Evolutionary conservation across 2,797 vertebrate species (phyloP).

Genomic region (Pelobates cultripes): DNA sequence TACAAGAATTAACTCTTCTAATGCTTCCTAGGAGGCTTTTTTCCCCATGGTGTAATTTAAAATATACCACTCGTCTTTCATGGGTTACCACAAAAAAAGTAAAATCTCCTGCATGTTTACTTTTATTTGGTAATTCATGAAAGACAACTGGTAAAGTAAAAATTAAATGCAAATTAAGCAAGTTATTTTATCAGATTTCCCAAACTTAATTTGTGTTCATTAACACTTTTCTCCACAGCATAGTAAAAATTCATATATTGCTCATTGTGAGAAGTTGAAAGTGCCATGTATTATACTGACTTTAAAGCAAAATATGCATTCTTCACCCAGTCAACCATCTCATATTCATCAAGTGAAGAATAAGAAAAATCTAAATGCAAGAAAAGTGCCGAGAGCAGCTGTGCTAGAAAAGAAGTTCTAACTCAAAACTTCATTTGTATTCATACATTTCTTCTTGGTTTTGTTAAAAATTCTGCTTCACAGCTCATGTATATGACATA

Average conservation of each 20-base stretch:
- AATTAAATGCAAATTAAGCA: conserved; percentile 47
- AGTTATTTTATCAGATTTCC: conserved; percentile 46
- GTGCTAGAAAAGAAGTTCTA: background rate
- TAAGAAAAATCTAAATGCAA: conserved; percentile 24
- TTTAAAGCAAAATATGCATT: conserved; percentile 21
- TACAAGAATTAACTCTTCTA: conserved; percentile 43
- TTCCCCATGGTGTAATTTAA: conserved; percentile 44
- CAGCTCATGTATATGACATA: background rate
- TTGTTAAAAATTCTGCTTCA: background rate
- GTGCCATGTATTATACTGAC: conserved; percentile 14
- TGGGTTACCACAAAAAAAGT: background rate
- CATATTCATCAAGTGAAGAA: background rate
- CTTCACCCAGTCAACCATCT: background rate
- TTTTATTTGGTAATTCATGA: conserved; percentile 50
- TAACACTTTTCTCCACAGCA: conserved; percentile 43
- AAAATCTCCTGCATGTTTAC: conserved; percentile 44
- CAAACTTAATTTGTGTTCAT: conserved; percentile 49
- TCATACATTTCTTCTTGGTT: background rate
- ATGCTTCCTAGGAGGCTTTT: conserved; percentile 46
- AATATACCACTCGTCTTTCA: conserved; percentile 16
- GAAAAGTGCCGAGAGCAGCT: background rate
- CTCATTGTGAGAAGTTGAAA: conserved; percentile 41
- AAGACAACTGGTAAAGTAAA: conserved; percentile 38
- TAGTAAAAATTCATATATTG: conserved; percentile 51
- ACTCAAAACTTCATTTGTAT: background rate